Conservation (phyloP, 2,113 vertebrate genomes). For the Hystrix brachyura region DNA sequence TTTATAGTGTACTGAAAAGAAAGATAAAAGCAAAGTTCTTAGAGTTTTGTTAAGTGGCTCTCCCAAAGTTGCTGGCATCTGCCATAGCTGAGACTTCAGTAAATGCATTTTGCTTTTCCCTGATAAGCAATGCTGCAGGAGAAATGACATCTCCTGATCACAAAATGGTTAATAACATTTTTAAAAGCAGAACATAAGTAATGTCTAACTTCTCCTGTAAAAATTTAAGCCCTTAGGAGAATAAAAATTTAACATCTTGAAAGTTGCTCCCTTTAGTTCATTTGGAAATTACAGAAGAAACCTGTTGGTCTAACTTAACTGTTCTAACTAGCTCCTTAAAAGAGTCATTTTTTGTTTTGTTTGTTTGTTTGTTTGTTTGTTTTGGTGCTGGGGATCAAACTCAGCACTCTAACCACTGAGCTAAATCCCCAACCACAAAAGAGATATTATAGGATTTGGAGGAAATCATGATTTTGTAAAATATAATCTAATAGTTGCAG, state of each 20-base stretch:
- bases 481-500: background rate
- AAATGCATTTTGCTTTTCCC: background rate
- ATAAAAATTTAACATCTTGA: background rate
- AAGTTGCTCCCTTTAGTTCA: background rate
- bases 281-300: background rate
- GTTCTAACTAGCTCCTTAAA: background rate
- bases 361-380: too few relatives aligned
- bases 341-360: background rate
- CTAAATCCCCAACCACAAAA: too few relatives aligned
- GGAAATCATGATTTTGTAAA: background rate
- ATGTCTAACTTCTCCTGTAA: background rate
- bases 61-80: background rate
- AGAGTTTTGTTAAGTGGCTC: background rate
- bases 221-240: background rate
- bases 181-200: background rate
- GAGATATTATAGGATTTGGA: background rate
- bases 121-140: background rate
- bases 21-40: slow-evolving; percentile 11
- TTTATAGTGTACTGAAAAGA: slow-evolving; percentile 14
- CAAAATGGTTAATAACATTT: background rate
- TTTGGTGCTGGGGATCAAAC: too few relatives aligned
- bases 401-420: too few relatives aligned
- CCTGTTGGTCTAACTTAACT: too few relatives aligned
- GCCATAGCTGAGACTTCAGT: background rate
- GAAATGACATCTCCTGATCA: background rate